Percentiles rank a stretch among this genome's conserved stretches.
Conservation (phyloP, 2,888 invertebrate species). For the Brenthis daphne region DNA sequence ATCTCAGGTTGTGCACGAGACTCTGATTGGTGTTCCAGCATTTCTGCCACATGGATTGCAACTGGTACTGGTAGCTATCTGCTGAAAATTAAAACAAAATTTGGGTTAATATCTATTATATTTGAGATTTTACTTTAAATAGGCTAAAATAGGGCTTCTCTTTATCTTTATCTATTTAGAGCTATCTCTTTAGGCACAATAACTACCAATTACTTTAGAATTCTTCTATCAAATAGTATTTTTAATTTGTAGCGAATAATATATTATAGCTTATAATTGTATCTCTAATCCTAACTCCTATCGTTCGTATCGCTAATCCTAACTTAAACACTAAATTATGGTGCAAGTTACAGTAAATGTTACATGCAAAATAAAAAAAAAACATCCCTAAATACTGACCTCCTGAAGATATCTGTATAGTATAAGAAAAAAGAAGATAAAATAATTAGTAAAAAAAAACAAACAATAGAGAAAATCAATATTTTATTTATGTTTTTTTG, state of each 20-base stretch:
- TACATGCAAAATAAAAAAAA: constrained; percentile 25
- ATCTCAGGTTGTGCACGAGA: constrained; percentile 93
- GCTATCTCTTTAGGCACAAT: too few relatives aligned
- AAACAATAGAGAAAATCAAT: constrained; percentile 14
- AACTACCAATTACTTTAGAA: too few relatives aligned
- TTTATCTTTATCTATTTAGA: too few relatives aligned
- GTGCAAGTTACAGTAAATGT: not conserved
- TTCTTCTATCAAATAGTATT: too few relatives aligned
- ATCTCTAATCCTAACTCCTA: too few relatives aligned
- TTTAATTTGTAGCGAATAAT: too few relatives aligned
- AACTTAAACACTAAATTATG: constrained; percentile 4
- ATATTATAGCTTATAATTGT: too few relatives aligned
- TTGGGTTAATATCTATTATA: constrained; percentile 21
- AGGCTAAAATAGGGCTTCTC: not conserved
- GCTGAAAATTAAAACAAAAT: constrained; percentile 79
- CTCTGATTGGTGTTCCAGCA: constrained; percentile 97
- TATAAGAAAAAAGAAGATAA: constrained; percentile 37
- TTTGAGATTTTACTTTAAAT: not conserved
- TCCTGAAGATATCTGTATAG: constrained; percentile 47
- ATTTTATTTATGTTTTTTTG: not conserved
- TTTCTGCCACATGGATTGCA: constrained; percentile 98
- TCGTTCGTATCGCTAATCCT: not conserved
- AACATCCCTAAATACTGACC: constrained; percentile 52
- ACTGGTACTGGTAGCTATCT: constrained; percentile 97
- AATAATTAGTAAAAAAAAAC: constrained; percentile 16